Base-by-base conservation (phyloP, 2,113 vertebrate genomes). In the Nibea coibor region DNA sequence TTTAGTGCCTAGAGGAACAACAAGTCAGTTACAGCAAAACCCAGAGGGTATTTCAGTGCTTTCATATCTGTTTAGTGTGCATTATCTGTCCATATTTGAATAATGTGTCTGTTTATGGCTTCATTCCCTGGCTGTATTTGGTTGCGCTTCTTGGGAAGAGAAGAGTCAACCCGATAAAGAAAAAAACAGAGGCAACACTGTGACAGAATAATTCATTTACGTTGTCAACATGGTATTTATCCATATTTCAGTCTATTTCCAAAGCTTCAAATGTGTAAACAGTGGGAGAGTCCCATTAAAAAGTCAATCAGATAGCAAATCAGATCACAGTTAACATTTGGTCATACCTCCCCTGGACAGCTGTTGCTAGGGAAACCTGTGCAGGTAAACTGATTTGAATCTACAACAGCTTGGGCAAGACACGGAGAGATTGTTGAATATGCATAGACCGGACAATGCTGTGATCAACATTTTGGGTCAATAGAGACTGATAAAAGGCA, bases 301-400 rank as follows among this genome's bases (percentile, higher is more conserved):
- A 80, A 73, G 64, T 85, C 48, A 76, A 81, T 85, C 75, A 75
- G 79, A 87, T 75, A 63, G 35, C 54, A 84, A 78, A 81, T 85
- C 43, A 59, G 50, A 86, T 87, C 39, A 69, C 71, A 64, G 62
- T 35, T 79, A 54, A 75, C 81, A 83, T 69, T 73, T 61, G 31
- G 71, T 58, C 28, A 43, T 57, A 80, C 51, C 42, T 64, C 56
- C 39, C 4, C 19, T 20, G 14, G 10, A 26, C 17, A 1, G 22
- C 43, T 20, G 63, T 74, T 64, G 10, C 22, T 57, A 24, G 28
- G 57, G 57, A 78, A 65, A 61, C 42, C 64, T 67, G 47, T 47
- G 24, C 15, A 53, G 42, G n/a, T 59, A 26, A n/a, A 56, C 15
- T n/a, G 43, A 65, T 67, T 39, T 31, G 19, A 61, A 69, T 86